Evolutionary conservation across 2,797 vertebrate genomes (phyloP).

Genomic region (Dendrocincla fuliginosa): DNA sequence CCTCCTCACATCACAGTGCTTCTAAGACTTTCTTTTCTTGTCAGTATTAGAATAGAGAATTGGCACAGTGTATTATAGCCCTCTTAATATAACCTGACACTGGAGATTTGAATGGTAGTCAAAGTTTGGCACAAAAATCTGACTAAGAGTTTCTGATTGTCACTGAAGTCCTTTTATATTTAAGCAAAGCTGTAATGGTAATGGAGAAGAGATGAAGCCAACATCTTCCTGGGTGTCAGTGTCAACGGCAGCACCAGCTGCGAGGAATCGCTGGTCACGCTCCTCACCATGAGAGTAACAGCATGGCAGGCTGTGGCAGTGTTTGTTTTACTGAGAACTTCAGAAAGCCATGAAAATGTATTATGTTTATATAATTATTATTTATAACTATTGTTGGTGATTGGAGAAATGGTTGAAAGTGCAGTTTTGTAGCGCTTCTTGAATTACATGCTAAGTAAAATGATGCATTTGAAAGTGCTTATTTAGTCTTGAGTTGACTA

Average conservation of each 20-base stretch:
- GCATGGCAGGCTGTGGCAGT: background rate
- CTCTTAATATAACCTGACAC: background rate
- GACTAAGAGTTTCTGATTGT: background rate
- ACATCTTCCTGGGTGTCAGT: background rate
- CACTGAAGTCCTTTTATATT: slow-evolving; percentile 14
- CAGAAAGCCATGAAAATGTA: background rate
- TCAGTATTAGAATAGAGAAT: background rate
- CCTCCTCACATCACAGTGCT: background rate
- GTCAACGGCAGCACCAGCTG: background rate
- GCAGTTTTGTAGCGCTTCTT: background rate
- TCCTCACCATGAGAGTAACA: background rate
- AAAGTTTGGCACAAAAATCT: background rate
- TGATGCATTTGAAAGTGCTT: slow-evolving; percentile 44
- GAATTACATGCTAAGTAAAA: background rate
- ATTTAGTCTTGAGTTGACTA: slow-evolving; percentile 53
- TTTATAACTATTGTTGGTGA: slow-evolving; percentile 19
- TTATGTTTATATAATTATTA: slow-evolving; percentile 14
- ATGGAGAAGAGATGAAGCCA: background rate
- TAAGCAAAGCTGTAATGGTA: background rate
- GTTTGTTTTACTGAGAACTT: slow-evolving; percentile 23
- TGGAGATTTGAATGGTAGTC: background rate
- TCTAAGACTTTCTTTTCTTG: background rate
- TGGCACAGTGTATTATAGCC: background rate
- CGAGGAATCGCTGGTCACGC: background rate
- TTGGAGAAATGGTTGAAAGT: slow-evolving; percentile 30